phyloP scores from a whole-genome alignment of 2,113 vertebrate species.

The Picathartes gymnocephalus region DNA sequence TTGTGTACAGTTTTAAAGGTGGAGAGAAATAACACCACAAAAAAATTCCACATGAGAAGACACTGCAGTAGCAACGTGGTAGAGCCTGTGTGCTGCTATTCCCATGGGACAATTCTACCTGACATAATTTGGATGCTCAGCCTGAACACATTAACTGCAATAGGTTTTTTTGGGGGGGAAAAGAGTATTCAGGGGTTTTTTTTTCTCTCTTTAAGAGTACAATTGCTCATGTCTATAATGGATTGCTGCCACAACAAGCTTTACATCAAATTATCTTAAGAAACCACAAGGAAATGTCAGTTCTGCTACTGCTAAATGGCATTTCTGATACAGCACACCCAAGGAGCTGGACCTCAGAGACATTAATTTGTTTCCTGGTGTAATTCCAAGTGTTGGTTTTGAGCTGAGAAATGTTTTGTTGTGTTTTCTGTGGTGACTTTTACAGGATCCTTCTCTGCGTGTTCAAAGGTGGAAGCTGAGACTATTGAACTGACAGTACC shows the following conservation, averaged over 20 bases:
- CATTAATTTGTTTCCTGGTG: slow-evolving; percentile 10
- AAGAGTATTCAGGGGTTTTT: background rate
- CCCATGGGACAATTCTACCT: background rate
- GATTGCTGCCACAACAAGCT: background rate
- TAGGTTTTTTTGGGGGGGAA: accelerated
- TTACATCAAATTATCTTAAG: background rate
- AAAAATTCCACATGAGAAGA: background rate
- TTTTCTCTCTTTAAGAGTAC: background rate
- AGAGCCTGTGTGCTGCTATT: background rate
- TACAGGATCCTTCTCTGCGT: background rate
- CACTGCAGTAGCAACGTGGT: accelerated
- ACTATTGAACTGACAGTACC: background rate
- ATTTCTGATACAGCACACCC: background rate
- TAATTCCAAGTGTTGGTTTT: slow-evolving; percentile 8
- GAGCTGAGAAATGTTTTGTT: background rate
- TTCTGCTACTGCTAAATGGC: background rate
- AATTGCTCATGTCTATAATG: background rate
- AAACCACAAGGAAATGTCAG: slow-evolving; percentile 1
- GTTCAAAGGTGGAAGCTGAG: background rate
- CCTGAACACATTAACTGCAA: background rate
- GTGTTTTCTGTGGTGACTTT: background rate
- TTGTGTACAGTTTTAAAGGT: background rate
- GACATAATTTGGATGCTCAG: background rate
- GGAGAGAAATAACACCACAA: background rate
- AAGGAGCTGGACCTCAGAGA: slow-evolving; percentile 16